These are phyloP conservation scores for Okapia johnstoni DNA, from an alignment of 2,113 vertebrate genomes.

Conservation along the genomic window DNA sequence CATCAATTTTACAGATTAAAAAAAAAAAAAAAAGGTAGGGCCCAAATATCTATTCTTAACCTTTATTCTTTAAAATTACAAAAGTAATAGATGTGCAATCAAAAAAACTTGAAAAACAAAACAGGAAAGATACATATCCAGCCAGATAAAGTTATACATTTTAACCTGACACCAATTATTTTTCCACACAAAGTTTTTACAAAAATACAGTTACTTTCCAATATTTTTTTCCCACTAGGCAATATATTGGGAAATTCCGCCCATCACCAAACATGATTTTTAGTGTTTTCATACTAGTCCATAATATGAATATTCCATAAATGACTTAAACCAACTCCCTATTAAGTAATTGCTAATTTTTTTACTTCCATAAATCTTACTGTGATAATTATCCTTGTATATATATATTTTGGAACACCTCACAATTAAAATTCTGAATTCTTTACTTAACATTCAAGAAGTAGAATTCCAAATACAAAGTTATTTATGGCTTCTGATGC, in stretches of 20 bases:
- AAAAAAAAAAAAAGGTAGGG: background rate
- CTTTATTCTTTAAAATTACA: constrained; percentile 10
- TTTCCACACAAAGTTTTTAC: background rate
- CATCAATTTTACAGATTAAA: background rate
- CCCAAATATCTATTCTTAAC: background rate
- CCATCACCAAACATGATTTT: background rate
- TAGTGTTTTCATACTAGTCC: background rate
- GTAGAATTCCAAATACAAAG: background rate
- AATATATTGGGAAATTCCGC: background rate
- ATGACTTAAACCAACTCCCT: background rate
- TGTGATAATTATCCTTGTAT: background rate
- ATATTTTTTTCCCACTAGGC: background rate
- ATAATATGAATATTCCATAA: background rate
- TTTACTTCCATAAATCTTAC: constrained; percentile 20
- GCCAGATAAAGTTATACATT: background rate
- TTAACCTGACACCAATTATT: background rate
- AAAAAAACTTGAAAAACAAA: constrained; percentile 24
- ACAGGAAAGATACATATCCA: background rate
- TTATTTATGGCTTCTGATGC: background rate
- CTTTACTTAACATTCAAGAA: background rate
- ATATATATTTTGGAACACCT: background rate
- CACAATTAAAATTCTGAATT: constrained; percentile 18
- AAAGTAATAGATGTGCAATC: background rate
- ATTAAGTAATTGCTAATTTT: background rate
- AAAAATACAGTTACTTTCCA: background rate